phyloP scores from a whole-genome alignment of 1,140 invertebrate species.

The Macrotrachela quadricornifera region DNA sequence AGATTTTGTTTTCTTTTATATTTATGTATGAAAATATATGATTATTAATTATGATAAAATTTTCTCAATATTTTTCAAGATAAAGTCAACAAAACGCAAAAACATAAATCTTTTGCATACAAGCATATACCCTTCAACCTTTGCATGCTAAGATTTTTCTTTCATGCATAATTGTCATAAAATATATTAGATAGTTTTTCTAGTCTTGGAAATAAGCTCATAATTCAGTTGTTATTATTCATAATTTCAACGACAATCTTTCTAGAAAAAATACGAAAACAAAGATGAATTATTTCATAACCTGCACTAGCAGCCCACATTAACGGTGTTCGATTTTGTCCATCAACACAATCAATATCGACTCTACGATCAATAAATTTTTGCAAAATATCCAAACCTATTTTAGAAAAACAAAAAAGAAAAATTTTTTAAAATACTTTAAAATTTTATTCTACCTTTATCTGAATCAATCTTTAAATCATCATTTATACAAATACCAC shows the following conservation, averaged over 20 bases:
- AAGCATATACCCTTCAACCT: too few relatives aligned
- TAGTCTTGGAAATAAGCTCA: too few relatives aligned
- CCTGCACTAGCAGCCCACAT: conserved; percentile 90
- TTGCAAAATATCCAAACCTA: conserved; percentile 53
- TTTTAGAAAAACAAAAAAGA: background rate
- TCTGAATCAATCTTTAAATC: conserved; percentile 7
- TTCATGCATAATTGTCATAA: too few relatives aligned
- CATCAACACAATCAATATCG: conserved; percentile 58
- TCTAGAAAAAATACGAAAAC: background rate
- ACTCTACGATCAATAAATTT: conserved; percentile 57
- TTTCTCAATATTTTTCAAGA: too few relatives aligned
- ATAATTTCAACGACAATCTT: too few relatives aligned
- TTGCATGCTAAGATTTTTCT: too few relatives aligned
- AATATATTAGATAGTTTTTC: too few relatives aligned
- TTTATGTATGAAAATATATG: too few relatives aligned
- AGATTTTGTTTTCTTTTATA: background rate
- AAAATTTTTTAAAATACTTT: background rate
- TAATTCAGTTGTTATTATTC: too few relatives aligned
- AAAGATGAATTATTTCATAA: conserved; percentile 10
- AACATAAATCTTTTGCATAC: too few relatives aligned
- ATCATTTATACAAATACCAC: conserved; percentile 30
- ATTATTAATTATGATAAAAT: too few relatives aligned
- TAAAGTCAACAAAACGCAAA: too few relatives aligned
- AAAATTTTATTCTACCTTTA: background rate
- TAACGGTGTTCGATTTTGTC: conserved; percentile 71